phyloP scores from a whole-genome alignment of 2,888 invertebrate species.

The Latrodectus elegans region DNA sequence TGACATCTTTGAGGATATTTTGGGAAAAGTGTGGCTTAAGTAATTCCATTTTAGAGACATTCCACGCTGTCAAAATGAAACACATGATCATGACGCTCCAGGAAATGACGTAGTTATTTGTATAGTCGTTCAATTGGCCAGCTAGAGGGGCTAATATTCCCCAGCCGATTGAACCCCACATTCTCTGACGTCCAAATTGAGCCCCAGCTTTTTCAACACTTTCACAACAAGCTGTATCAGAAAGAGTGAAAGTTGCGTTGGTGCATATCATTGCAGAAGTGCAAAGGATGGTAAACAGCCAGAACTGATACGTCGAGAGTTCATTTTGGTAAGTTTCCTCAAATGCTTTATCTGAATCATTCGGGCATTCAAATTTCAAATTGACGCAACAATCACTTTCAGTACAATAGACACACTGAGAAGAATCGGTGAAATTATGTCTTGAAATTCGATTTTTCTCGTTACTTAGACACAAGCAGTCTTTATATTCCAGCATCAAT shows the following conservation, averaged over 20 bases:
- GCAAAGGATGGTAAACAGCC: conserved; percentile 64
- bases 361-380: too few species aligned
- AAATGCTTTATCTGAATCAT: too few species aligned
- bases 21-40: conserved; percentile 31
- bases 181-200: conserved; percentile 68
- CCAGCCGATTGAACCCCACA: conserved; percentile 70
- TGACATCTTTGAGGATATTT: conserved; percentile 32
- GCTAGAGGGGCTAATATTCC: conserved; percentile 55
- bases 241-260: conserved; percentile 67
- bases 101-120: conserved; percentile 14
- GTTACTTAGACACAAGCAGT: too few species aligned
- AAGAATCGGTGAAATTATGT: too few species aligned
- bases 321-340: background rate
- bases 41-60: conserved; percentile 27
- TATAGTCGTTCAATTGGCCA: conserved; percentile 39
- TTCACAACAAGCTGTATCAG: conserved; percentile 69
- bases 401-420: too few species aligned
- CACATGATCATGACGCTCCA: conserved; percentile 7
- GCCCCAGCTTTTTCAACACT: conserved; percentile 36
- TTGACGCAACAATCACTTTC: too few species aligned
- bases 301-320: conserved; percentile 52
- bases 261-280: conserved; percentile 49
- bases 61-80: conserved; percentile 21
- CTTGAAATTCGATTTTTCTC: too few species aligned
- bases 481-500: too few species aligned